A percentile compares a stretch with the other conserved stretches of the same genome.
Evolutionary conservation across 2,888 invertebrate species (phyloP).

Genomic region (Habroteleia sp.): DNA sequence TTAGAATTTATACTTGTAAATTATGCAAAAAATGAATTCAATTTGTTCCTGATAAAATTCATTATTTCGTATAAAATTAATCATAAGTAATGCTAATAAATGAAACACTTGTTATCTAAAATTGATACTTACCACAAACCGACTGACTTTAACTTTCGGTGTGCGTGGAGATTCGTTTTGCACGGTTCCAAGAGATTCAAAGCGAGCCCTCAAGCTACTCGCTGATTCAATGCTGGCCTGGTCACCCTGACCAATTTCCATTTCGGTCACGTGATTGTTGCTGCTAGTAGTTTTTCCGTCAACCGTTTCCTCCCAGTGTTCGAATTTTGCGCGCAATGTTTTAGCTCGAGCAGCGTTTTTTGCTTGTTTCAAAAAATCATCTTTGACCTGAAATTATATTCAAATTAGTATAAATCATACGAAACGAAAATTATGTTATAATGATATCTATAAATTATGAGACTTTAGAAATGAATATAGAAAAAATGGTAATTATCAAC

Average conservation of each 20-base stretch:
- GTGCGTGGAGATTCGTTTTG: slow-evolving; percentile 82
- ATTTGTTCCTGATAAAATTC: no score
- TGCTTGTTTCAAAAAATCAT: slow-evolving; percentile 89
- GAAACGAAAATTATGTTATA: no score
- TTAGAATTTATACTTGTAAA: no score
- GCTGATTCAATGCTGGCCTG: slow-evolving; percentile 93
- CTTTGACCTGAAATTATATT: slow-evolving; percentile 80
- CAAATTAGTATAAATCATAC: no score
- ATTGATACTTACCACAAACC: slow-evolving; percentile 92
- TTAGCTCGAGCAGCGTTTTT: slow-evolving; percentile 91
- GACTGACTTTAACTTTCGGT: slow-evolving; percentile 87
- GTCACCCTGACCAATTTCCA: slow-evolving; percentile 83
- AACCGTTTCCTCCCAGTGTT: slow-evolving; percentile 89
- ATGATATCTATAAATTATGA: no score
- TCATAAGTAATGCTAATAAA: no score
- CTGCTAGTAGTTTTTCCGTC: slow-evolving; percentile 80
- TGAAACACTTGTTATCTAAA: no score
- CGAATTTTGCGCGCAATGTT: slow-evolving; percentile 92
- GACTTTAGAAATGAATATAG: no score
- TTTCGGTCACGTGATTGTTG: slow-evolving; percentile 78
- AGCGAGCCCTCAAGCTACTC: slow-evolving; percentile 90
- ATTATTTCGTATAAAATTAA: no score
- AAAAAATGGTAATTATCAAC: no score
- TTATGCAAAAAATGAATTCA: no score
- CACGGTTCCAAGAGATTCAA: slow-evolving; percentile 89